Base-by-base conservation (phyloP, 2,113 vertebrate genomes). In the Oryctolagus cuniculus region DNA sequence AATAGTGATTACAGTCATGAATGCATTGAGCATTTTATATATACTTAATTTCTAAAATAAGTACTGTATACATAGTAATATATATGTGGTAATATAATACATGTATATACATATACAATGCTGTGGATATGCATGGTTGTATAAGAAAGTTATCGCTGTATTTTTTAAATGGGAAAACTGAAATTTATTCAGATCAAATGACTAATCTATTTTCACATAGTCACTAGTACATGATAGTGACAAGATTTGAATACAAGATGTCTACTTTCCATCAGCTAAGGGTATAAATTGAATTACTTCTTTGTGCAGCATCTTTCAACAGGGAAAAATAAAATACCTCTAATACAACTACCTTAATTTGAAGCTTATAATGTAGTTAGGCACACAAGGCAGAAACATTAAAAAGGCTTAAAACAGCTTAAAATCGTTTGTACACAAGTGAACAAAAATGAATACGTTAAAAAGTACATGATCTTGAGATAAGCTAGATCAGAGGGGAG, bases 361-460 rank as follows among this genome's bases (percentile, higher is more conserved):
- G 3, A 80, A 84, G 36, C 16, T 81, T 87, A 31, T 67, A 87
- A 80, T 85, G 49, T 15, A 93, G 19, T 70, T 89, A 77, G 31
- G 8, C 38, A 78, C 25, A 90, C 15, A 82, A 58, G 44, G 34
- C 10, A 82, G 4, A 24, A 86, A 74, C n/a, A 73, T 90, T 95
- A 17, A 82, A 86, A 83, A 87, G 34, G 31, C 25, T 87, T 21
- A 63, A 69, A 70, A 44, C 6, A 5, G 44, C 44, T 44, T 44
- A 44, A 44, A 44, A 58, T 17, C 11, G 55, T 58, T 58, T 58
- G 55, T 58, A 58, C 22, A 85, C 15, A 81, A 55, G 29, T 91
- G 38, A 96, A 24, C 34, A 89, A 24, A 89, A 89, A 95, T 38
- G n/a, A 92, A 84, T 27, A 31, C 67, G 51, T 78, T 89, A 92